Conservation (phyloP, 2,888 invertebrate species). For the Mylabris sibirica region DNA sequence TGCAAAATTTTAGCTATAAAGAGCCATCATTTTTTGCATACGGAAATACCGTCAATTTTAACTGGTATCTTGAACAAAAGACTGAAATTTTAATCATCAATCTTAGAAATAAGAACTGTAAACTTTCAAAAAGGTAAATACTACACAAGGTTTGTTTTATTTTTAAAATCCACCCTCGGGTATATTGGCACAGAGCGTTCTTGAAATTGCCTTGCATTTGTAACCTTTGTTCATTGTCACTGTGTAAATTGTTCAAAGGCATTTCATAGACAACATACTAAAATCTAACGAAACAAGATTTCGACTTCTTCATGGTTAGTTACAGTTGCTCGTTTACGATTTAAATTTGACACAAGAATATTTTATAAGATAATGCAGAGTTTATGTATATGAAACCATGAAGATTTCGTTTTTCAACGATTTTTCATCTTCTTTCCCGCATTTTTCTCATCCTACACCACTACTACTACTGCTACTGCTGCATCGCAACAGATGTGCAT, state of each 20-base stretch:
- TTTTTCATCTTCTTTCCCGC: neutral
- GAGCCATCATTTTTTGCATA: conserved; percentile 8
- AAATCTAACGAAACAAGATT: neutral
- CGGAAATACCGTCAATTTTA: neutral
- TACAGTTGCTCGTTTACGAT: conserved; percentile 23
- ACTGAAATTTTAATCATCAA: neutral
- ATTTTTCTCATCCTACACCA: neutral
- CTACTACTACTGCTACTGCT: no score
- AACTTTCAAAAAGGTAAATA: neutral
- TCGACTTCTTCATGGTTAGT: conserved; percentile 22
- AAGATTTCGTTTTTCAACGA: neutral
- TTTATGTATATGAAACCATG: conserved; percentile 25
- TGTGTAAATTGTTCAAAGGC: conserved; percentile 23
- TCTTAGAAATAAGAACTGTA: neutral
- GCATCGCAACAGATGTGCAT: neutral
- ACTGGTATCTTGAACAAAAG: no score
- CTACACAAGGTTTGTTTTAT: neutral
- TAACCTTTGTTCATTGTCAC: neutral
- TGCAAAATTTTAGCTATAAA: conserved; percentile 23
- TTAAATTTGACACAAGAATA: conserved; percentile 29
- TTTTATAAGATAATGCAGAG: conserved; percentile 24
- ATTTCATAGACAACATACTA: conserved; percentile 15
- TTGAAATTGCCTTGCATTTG: conserved; percentile 1
- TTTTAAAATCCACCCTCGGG: no score
- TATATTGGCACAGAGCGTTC: neutral